Evolutionary conservation across 2,797 vertebrate species (phyloP), one percentile per base, ranked within the genome.

Genomic region (Sebastes variabilis): DNA sequence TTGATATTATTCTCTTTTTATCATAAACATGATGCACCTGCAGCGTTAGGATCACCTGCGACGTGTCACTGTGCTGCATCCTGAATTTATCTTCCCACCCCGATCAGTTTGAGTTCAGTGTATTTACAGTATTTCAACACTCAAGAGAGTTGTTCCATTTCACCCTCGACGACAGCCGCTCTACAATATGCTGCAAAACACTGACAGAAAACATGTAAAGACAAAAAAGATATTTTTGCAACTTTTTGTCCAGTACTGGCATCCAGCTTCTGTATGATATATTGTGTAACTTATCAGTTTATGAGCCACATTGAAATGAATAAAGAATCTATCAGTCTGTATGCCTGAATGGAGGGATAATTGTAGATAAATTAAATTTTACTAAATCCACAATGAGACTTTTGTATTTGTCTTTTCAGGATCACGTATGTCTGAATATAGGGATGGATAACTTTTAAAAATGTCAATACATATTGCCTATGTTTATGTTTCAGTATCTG

Each of bases 201-300:
- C 90, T 89, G 87, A 92, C 66, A 59, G 67, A 87, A 89, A 89
- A 93, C 62, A 86, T 86, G 89, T 89, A 81, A 88, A 87, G 82
- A 88, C 79, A 77, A 87, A 82, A 86, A 86, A 74, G 82, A 54
- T 94, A 82, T 93, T 96, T 95, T 96, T 96, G 89, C 92, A 86
- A 76, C 58, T 87, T 88, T 92, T 93, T 91, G 89, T 88, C 76
- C 85, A 88, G 84, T 89, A 87, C 89, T 91, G 89, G 94, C 89
- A 85, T 91, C 93, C 83, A 92, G 91, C 94, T 92, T 92, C 93
- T 88, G 92, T 94, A 91, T 95, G 92, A 96, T 96, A 96, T 96
- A 96, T 77, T 95, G 90, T 96, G 93, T 98, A 97, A 98, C 95
- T 98, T 97, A 98, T 97, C 96, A 91, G 94, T 96, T 96, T 97